Conservation (phyloP, 2,888 invertebrate genomes). For the Xestobium rufovillosum region DNA sequence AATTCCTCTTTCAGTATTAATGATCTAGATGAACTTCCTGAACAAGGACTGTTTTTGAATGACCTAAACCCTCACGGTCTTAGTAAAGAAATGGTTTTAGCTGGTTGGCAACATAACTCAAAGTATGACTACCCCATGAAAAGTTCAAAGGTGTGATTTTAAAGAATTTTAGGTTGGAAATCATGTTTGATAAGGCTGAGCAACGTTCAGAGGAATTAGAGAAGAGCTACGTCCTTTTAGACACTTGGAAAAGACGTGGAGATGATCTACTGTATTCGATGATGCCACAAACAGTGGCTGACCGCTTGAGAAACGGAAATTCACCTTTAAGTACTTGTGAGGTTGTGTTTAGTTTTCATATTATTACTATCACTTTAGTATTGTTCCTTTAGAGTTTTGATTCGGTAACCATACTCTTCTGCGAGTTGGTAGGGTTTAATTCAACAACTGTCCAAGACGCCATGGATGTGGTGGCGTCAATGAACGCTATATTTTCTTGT, state of each 20-base stretch:
- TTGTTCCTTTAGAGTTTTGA: conserved; percentile 56
- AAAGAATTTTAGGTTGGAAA: conserved; percentile 51
- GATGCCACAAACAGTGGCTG: conserved; percentile 80
- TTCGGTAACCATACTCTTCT: conserved; percentile 67
- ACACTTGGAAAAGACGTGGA: conserved; percentile 76
- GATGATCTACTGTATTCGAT: conserved; percentile 83
- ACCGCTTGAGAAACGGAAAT: conserved; percentile 65
- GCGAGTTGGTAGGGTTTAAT: conserved; percentile 55
- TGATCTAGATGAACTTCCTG: conserved; percentile 70
- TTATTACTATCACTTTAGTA: conserved; percentile 29
- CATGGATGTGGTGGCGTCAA: conserved; percentile 71
- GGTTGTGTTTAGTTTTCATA: conserved; percentile 41
- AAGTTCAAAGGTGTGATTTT: conserved; percentile 5
- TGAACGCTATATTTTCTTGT: conserved; percentile 76
- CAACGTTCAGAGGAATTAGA: conserved; percentile 67
- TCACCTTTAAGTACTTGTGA: conserved; percentile 72
- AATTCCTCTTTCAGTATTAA: conserved; percentile 55
- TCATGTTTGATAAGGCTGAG: conserved; percentile 74
- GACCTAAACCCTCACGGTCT: conserved; percentile 79
- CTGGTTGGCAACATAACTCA: conserved; percentile 77
- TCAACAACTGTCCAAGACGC: conserved; percentile 51
- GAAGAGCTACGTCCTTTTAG: conserved; percentile 65
- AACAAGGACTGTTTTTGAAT: conserved; percentile 67
- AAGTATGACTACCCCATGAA: no score
- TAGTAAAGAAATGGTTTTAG: conserved; percentile 70